A percentile compares a stretch with the other conserved stretches of the same genome.
These are phyloP conservation scores for Daubentonia madagascariensis DNA, from an alignment of 2,113 vertebrate species.

Conservation along the genomic window DNA sequence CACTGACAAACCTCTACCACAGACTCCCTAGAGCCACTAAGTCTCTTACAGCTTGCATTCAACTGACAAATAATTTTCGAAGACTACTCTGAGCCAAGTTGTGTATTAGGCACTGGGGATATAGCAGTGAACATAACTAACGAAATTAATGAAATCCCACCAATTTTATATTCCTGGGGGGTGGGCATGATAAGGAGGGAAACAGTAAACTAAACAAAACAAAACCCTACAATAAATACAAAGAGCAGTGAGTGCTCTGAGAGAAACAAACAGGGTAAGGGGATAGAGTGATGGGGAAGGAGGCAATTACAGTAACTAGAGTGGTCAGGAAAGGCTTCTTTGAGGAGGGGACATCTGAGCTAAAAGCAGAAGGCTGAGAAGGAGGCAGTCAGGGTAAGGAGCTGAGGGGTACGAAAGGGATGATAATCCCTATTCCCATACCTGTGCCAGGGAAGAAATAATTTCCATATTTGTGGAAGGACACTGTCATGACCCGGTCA, in stretches of 20 bases:
- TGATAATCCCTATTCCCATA: conserved; percentile 51
- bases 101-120: not conserved
- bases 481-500: conserved; percentile 98
- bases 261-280: not conserved
- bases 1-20: not conserved
- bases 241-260: not conserved
- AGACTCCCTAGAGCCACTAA: not conserved
- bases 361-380: not conserved
- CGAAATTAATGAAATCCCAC: not conserved
- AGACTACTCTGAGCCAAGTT: not conserved
- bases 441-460: conserved; percentile 99
- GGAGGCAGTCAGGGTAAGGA: not conserved
- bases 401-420: not conserved
- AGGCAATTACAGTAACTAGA: not conserved
- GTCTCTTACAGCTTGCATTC: not conserved
- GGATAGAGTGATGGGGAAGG: not conserved
- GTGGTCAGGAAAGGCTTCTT: not conserved
- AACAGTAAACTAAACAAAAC: not conserved
- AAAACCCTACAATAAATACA: not conserved
- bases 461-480: conserved; percentile 99
- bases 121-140: not conserved
- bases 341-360: not conserved
- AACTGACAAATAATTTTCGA: not conserved
- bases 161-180: not conserved
- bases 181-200: not conserved